Conservation (phyloP, 92 coral and sea anemone genomes). For the Umimayanthus kanabou region DNA sequence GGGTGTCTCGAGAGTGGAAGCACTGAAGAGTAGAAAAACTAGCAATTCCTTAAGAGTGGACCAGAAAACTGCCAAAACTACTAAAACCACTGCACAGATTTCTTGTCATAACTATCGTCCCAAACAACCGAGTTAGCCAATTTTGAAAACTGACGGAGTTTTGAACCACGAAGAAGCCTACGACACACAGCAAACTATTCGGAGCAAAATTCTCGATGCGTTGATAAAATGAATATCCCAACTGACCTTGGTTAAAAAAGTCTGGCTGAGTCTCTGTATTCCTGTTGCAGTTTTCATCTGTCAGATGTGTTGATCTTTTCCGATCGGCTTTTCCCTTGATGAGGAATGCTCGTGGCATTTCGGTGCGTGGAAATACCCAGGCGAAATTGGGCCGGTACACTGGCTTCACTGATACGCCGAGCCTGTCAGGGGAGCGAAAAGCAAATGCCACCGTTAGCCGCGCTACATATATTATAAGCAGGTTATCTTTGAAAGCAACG, state of each 20-base stretch:
- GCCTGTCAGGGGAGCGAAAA: constrained; percentile 16
- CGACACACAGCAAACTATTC: constrained; percentile 35
- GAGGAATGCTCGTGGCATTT: constrained; percentile 87
- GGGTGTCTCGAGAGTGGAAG: constrained; percentile 16
- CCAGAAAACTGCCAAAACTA: constrained; percentile 29
- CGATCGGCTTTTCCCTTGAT: constrained; percentile 74
- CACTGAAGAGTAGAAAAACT: constrained; percentile 42
- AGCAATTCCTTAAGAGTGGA: constrained; percentile 23
- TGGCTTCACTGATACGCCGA: constrained; percentile 37
- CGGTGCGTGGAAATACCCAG: constrained; percentile 49
- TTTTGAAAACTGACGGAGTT: neutral
- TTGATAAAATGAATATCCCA: constrained; percentile 2
- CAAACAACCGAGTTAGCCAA: neutral
- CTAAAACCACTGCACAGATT: neutral
- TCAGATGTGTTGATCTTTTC: constrained; percentile 45
- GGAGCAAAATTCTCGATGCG: constrained; percentile 21
- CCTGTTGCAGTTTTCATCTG: constrained; percentile 43
- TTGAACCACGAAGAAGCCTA: neutral
- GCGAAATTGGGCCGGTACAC: constrained; percentile 30
- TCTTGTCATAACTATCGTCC: neutral
- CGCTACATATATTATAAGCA: constrained; percentile 31
- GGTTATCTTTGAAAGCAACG: constrained; percentile 30
- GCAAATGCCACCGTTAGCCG: constrained; percentile 49
- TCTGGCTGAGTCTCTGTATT: constrained; percentile 43
- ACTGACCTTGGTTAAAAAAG: constrained; percentile 42